phyloP scores from a whole-genome alignment of 2,797 vertebrate genomes.

The Threskiornis aethiopicus region DNA sequence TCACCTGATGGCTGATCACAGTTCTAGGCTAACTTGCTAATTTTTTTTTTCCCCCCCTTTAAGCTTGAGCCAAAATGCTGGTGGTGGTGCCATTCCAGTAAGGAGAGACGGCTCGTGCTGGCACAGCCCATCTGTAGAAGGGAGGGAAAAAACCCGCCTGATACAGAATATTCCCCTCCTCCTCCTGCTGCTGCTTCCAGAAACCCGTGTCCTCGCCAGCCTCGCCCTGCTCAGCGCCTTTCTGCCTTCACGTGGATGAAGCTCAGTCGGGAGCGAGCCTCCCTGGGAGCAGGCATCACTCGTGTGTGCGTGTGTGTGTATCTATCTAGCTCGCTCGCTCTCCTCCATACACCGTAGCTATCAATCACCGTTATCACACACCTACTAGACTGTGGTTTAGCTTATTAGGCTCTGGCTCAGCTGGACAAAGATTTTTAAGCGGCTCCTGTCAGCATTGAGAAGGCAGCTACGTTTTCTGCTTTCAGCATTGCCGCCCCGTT shows the following conservation, averaged over 20 bases:
- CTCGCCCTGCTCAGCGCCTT: not conserved
- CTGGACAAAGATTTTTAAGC: not conserved
- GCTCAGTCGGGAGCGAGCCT: accelerated
- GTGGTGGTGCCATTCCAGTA: accelerated
- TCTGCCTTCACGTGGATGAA: accelerated
- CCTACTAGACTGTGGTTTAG: accelerated
- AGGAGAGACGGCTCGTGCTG: not conserved
- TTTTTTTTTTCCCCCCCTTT: not conserved
- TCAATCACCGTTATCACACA: not conserved
- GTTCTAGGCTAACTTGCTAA: not conserved
- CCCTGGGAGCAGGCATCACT: too few species aligned
- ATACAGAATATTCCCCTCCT: accelerated
- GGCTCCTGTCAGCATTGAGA: accelerated
- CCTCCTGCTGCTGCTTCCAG: not conserved
- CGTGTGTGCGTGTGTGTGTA: too few species aligned
- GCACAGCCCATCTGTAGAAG: not conserved
- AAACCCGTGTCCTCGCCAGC: accelerated
- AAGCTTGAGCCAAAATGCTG: not conserved
- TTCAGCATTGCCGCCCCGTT: accelerated
- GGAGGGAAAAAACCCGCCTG: not conserved
- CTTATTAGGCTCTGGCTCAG: not conserved
- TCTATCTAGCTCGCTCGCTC: too few species aligned
- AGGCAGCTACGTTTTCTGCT: not conserved
- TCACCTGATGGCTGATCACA: accelerated
- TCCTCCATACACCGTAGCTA: too few species aligned